Conservation (phyloP, 2,797 vertebrate species). For the Carapus acus region DNA sequence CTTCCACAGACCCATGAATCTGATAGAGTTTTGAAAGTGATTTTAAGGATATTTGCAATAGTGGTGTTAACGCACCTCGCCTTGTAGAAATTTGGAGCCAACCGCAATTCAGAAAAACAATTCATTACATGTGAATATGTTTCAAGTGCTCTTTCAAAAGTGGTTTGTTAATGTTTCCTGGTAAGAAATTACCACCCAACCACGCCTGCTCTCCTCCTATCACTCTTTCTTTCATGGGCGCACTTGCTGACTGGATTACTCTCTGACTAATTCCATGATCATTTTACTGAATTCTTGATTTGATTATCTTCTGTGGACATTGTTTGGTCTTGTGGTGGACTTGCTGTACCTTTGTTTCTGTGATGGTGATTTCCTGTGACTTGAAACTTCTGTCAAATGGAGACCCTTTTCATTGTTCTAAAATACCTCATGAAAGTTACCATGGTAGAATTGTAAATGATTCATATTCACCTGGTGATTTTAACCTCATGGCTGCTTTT, state of each 20-base stretch:
- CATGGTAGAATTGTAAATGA: not conserved
- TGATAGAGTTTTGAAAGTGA: no score
- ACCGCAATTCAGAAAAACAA: no score
- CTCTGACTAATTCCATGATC: constrained; percentile 35
- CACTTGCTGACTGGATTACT: constrained; percentile 35
- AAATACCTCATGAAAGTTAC: constrained; percentile 21
- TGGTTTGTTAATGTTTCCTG: constrained; percentile 45
- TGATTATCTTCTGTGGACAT: constrained; percentile 39
- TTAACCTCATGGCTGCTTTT: constrained; percentile 46
- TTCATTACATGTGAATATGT: constrained; percentile 7
- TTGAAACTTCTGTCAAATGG: constrained; percentile 34
- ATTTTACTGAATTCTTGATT: constrained; percentile 27
- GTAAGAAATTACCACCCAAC: constrained; percentile 53
- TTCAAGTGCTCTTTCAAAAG: constrained; percentile 66
- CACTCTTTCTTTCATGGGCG: constrained; percentile 20
- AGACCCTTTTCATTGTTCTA: constrained; percentile 26
- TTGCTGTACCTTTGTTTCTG: constrained; percentile 21
- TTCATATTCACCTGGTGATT: constrained; percentile 28
- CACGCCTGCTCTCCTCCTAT: constrained; percentile 37
- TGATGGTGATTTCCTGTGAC: constrained; percentile 38
- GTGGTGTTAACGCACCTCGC: no score
- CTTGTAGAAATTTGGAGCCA: no score
- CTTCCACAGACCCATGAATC: no score
- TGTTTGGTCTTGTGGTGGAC: constrained; percentile 45
- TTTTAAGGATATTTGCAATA: no score